Base-by-base conservation (phyloP, 2,888 invertebrate genomes). In the Hirtodrosophila trivittata region DNA sequence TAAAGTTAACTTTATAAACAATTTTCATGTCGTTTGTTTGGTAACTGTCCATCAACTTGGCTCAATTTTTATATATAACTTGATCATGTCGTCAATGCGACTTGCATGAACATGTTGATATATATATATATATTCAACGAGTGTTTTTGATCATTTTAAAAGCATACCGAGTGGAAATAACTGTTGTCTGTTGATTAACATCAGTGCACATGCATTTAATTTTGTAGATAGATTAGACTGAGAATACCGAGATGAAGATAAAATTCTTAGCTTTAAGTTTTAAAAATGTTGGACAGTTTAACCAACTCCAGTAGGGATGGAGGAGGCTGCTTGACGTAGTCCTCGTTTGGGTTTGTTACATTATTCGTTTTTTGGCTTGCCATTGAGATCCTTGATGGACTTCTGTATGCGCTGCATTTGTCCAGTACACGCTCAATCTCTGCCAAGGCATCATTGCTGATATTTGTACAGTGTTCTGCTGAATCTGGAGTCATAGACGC, bases 361-460 rank as follows among this genome's bases (percentile, higher is more conserved):
- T 26, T 37, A 26, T 35, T 38, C 10, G 32, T 7, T 6, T 21
- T 41, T 8, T 33, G 46, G 14, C 13, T 26, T 10, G 21, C 14
- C 12, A 45, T 30, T 3, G 39, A 37, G 8, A 33, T 32, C 1
- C 50, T 37, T 16, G 3, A 7, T 2, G 10, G n/a, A 25, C 30
- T 42, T 6, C 25, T 60, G 9, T 57, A 64, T 1, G 16, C 42
- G 0, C 54, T 76, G 9, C 74, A 82, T n/a, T 74, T 70, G 14
- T 67, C 71, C 28, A 76, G 32, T 1, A 78, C 65, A 10, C 57
- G 65, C 3, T 74, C 83, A 25, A 78, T 76, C 3, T 74, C 66
- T 0, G 57, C 58, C 26, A 65, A 32, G 1, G 71, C 71, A 10
- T 73, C 52, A 3, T 30, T 60, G 37, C 9, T 66, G 37, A 21